Conservation (phyloP, 2,888 invertebrate species). For the Brachylomia viminalis region DNA sequence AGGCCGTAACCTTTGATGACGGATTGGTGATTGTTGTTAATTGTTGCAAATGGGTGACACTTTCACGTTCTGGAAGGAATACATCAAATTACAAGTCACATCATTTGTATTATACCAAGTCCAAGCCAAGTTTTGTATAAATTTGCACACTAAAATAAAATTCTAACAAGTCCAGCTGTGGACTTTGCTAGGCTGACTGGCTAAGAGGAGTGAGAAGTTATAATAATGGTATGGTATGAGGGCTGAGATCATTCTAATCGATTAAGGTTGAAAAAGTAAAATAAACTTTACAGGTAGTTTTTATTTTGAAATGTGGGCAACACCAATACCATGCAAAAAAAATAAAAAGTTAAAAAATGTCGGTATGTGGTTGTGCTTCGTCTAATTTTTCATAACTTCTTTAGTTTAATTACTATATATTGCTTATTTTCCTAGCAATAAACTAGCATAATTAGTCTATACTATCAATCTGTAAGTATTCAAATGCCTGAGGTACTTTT, state of each 20-base stretch:
- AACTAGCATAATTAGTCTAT: conserved; percentile 64
- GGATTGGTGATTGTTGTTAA: too few species aligned
- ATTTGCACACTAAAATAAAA: background rate
- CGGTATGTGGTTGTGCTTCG: conserved; percentile 83
- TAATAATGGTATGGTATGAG: background rate
- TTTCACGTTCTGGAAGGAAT: too few species aligned
- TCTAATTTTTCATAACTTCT: conserved; percentile 75
- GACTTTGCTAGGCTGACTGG: background rate
- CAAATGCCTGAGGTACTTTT: conserved; percentile 31
- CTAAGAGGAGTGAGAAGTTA: background rate
- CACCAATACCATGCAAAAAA: conserved; percentile 19
- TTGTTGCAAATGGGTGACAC: too few species aligned
- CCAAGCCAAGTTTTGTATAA: background rate
- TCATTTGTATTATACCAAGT: too few species aligned
- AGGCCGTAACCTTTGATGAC: too few species aligned
- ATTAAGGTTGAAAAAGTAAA: background rate
- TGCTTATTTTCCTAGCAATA: conserved; percentile 59
- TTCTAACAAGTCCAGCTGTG: background rate
- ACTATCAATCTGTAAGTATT: conserved; percentile 66
- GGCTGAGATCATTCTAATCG: background rate
- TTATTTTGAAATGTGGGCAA: conserved; percentile 25
- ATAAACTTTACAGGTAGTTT: background rate
- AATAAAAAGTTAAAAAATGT: conserved; percentile 80
- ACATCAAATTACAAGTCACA: too few species aligned
- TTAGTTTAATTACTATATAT: conserved; percentile 59